Percentiles rank a stretch among this genome's conserved stretches.
These are phyloP conservation scores for Drosophila infuscata DNA, from an alignment of 2,888 invertebrate species.

Conservation along the genomic window DNA sequence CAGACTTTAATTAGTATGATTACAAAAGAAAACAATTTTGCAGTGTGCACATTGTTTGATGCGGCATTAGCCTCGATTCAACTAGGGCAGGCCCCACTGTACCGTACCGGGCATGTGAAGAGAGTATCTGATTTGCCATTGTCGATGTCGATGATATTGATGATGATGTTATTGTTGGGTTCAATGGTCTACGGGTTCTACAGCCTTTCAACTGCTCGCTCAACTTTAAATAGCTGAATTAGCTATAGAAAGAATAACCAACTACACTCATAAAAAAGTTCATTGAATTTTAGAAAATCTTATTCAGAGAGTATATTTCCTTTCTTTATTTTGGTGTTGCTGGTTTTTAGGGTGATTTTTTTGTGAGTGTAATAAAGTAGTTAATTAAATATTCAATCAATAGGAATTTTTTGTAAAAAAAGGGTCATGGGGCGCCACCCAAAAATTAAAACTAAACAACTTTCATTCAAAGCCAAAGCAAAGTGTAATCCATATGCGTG, in stretches of 20 bases:
- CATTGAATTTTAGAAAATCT: background rate
- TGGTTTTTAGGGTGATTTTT: background rate
- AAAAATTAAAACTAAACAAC: background rate
- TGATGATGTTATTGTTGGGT: conserved; percentile 4
- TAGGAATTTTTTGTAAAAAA: background rate
- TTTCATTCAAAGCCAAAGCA: background rate
- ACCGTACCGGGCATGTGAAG: conserved; percentile 1
- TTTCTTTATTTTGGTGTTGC: background rate
- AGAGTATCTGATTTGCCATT: conserved; percentile 20
- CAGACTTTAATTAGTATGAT: conserved; percentile 73
- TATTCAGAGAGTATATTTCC: background rate
- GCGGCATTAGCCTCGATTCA: conserved; percentile 72
- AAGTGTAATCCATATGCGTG: conserved; percentile 12
- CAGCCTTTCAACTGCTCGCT: background rate
- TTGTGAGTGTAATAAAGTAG: background rate
- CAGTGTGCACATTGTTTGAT: conserved; percentile 59
- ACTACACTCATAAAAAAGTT: background rate
- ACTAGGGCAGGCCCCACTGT: conserved; percentile 23
- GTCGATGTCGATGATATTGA: background rate
- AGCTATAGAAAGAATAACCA: background rate
- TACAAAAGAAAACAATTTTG: conserved; percentile 75
- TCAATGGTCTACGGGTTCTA: conserved; percentile 8
- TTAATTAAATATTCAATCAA: background rate
- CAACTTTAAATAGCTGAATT: background rate
- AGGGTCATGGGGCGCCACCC: background rate